Percentiles rank a stretch among this genome's conserved stretches.
Evolutionary conservation across 2,797 vertebrate genomes (phyloP).

Genomic region (Brotula barbata): DNA sequence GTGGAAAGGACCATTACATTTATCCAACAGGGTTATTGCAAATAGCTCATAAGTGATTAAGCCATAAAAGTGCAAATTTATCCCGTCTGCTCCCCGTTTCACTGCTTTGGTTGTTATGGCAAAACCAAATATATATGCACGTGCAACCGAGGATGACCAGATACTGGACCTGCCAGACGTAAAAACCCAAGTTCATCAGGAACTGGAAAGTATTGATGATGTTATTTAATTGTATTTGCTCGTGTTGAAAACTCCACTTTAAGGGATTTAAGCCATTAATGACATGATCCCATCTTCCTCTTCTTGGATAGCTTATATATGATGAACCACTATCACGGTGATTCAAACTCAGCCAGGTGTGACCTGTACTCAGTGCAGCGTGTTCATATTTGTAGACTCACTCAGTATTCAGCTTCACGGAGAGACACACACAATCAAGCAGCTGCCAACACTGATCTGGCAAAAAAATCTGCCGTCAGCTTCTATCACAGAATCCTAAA

Average conservation of each 20-base stretch:
- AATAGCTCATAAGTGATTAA: constrained; percentile 17
- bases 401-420: constrained; percentile 16
- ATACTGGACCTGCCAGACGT: too few species aligned
- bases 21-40: too few species aligned
- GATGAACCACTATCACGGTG: too few species aligned
- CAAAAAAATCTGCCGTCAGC: background rate
- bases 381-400: constrained; percentile 27
- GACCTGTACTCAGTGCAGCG: background rate
- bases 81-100: constrained; percentile 32
- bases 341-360: constrained; percentile 11
- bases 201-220: too few species aligned
- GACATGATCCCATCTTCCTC: background rate
- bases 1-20: too few species aligned
- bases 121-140: too few species aligned
- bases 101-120: constrained; percentile 1
- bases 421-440: constrained; percentile 11
- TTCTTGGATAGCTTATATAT: too few species aligned
- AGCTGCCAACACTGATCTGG: background rate
- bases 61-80: constrained; percentile 10
- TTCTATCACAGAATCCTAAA: background rate
- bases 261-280: too few species aligned
- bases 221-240: too few species aligned
- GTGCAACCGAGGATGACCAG: too few species aligned
- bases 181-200: too few species aligned
- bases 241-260: too few species aligned